phyloP scores from a whole-genome alignment of 2,888 invertebrate genomes.

The Lasioglossum malachurum region DNA sequence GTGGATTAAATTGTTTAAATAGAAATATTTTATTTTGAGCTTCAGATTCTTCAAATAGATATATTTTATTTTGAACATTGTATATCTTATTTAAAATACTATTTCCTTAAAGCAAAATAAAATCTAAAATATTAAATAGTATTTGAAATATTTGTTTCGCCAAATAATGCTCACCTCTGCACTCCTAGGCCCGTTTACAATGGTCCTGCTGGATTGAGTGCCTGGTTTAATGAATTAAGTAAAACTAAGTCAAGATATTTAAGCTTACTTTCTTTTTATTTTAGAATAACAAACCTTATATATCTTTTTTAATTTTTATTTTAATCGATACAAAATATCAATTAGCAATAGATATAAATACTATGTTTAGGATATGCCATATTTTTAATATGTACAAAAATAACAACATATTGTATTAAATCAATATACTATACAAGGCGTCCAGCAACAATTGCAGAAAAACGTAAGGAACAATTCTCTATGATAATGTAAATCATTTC shows the following conservation, averaged over 20 bases:
- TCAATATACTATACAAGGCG: slow-evolving; percentile 2
- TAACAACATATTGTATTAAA: slow-evolving; percentile 6
- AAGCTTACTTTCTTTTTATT: slow-evolving; percentile 9
- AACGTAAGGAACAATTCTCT: background rate
- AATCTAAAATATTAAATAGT: too few species aligned
- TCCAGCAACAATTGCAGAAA: background rate
- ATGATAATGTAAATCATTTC: background rate
- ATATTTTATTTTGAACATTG: too few species aligned
- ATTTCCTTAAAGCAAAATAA: too few species aligned
- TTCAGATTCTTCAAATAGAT: too few species aligned
- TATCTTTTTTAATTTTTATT: slow-evolving; percentile 13
- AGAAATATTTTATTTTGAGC: too few species aligned
- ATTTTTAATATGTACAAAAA: slow-evolving; percentile 16
- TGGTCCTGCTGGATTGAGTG: too few species aligned
- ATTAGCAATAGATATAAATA: slow-evolving; percentile 29
- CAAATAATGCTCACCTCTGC: too few species aligned
- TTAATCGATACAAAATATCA: slow-evolving; percentile 17
- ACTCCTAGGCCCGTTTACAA: too few species aligned
- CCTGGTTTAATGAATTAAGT: background rate
- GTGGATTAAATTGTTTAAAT: too few species aligned
- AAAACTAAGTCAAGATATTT: background rate
- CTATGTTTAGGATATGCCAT: background rate
- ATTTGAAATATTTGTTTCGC: too few species aligned
- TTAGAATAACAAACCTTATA: background rate
- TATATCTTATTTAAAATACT: too few species aligned